Base-by-base conservation (phyloP, 1,140 invertebrate species). In the Musca domestica region DNA sequence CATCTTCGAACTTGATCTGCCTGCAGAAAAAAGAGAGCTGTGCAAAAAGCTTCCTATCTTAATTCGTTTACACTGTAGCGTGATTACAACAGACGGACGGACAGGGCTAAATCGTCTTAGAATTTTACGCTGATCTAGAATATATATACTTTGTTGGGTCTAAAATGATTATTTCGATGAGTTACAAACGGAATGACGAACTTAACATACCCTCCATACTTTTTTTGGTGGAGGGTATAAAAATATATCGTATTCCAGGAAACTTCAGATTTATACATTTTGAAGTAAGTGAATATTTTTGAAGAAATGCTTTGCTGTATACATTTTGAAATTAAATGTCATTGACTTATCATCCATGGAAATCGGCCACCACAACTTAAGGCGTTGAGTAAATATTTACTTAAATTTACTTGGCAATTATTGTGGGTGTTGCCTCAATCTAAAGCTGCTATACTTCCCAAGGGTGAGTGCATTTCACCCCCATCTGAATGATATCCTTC, bases 331-430 rank as follows among this genome's bases (percentile, higher is more conserved):
- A 58, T 27, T 15, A 14, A 27, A 30, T 25, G 27, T 58, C 27
- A 27, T 30, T 58, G 54, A 15, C 15, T 27, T 10, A n/a, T 58
- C 23, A 58, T 25, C 52, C 25, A 20, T 27, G 23, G 23, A n/a
- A 58, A 58, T 58, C 54, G 30, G 54, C 30, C 54, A 58, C 54
- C 54, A 58, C 54, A 30, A 58, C 27, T 58, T 27, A 58, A 30
- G 54, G 54, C 54, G 54, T 58, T 58, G 9, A 58, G 17, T 58
- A 58, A 58, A 58, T 58, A 58, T 58, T 58, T 58, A 25, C 54
- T 30, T 58, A 30, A n/a, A 30, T 58, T 23, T 20, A 23, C 54
- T 58, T 58, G 27, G 52, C 54, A 58, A n/a, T 58, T 27, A 58
- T 58, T 58, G 54, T 58, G 54, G 54, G 54, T 27, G 54, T 27